A percentile compares a stretch with the other conserved stretches of the same genome.
phyloP scores from a whole-genome alignment of 2,113 vertebrate species.

The Mungos mungo region DNA sequence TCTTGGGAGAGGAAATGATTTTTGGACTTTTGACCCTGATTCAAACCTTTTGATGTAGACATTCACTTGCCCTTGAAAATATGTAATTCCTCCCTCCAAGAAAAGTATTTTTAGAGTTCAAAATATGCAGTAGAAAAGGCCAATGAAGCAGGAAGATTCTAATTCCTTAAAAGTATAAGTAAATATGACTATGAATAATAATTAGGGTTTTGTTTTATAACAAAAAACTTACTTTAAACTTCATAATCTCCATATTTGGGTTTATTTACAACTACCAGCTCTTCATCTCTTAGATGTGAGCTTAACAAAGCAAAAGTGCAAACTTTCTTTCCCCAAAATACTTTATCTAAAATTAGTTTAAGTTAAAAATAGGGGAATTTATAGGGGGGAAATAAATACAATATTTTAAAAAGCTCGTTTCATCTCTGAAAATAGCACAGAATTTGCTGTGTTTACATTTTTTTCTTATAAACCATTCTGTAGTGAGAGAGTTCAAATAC shows the following conservation, averaged over 20 bases:
- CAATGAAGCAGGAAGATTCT: neutral
- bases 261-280: neutral
- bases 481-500: slow-evolving; percentile 45
- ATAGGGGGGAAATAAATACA: neutral
- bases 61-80: slow-evolving; percentile 49
- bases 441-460: slow-evolving; percentile 66
- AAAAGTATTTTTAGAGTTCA: slow-evolving; percentile 46
- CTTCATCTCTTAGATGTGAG: neutral
- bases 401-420: neutral
- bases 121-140: neutral
- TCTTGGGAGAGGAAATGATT: neutral
- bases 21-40: slow-evolving; percentile 14
- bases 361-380: slow-evolving; percentile 31
- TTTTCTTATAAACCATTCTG: slow-evolving; percentile 59
- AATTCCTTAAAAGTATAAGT: slow-evolving; percentile 34
- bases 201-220: slow-evolving; percentile 7
- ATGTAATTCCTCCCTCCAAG: neutral
- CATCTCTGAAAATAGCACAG: slow-evolving; percentile 42
- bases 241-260: neutral
- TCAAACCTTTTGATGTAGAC: slow-evolving; percentile 41
- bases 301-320: neutral
- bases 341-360: slow-evolving; percentile 39
- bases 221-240: slow-evolving; percentile 23
- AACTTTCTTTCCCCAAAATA: neutral
- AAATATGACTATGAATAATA: neutral